Conservation (phyloP, 2,888 invertebrate species). For the Melanophora roralis region DNA sequence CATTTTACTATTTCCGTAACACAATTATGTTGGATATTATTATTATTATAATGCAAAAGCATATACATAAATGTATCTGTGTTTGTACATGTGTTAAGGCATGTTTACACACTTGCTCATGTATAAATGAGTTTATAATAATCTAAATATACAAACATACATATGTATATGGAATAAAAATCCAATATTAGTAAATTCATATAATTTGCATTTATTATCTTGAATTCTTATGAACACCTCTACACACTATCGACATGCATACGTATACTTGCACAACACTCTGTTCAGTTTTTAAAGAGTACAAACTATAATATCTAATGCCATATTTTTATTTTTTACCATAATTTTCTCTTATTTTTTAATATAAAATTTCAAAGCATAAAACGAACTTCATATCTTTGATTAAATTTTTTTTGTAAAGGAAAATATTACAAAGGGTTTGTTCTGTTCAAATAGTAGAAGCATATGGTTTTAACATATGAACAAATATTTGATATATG, state of each 20-base stretch:
- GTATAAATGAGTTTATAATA: conserved; percentile 37
- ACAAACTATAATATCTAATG: no score
- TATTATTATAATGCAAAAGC: conserved; percentile 19
- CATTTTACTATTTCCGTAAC: conserved; percentile 62
- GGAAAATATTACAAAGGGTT: no score
- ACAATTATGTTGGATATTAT: conserved; percentile 56
- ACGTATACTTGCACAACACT: not conserved
- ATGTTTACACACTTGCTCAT: not conserved
- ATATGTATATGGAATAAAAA: conserved; percentile 19
- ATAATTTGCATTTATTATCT: conserved; percentile 50
- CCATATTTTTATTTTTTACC: no score
- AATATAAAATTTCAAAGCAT: no score
- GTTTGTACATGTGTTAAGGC: not conserved
- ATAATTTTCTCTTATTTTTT: no score
- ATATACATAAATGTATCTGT: not conserved
- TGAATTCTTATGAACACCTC: not conserved
- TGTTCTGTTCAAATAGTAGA: no score
- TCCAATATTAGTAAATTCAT: conserved; percentile 38
- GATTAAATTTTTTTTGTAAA: no score
- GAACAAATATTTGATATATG: no score
- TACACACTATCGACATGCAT: not conserved
- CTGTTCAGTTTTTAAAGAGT: not conserved
- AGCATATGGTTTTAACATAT: no score
- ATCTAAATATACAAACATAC: conserved; percentile 29
- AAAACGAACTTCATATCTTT: no score